Conservation (phyloP, 2,888 invertebrate species). For the Agrilus cyanescens region DNA sequence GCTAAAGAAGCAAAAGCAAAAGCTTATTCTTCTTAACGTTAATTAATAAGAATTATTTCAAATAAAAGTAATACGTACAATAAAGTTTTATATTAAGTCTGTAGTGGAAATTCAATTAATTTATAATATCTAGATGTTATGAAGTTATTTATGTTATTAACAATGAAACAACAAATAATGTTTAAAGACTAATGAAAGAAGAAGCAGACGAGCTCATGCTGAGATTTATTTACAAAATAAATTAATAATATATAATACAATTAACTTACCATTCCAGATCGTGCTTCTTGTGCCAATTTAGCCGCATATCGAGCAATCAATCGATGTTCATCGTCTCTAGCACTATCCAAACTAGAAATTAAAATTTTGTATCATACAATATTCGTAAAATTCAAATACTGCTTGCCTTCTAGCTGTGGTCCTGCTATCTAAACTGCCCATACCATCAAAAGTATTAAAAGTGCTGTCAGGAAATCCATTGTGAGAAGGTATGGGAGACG, state of each 20-base stretch:
- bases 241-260: slow-evolving; percentile 1
- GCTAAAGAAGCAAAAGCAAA: slow-evolving; percentile 38
- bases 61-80: background rate
- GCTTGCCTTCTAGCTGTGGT: slow-evolving; percentile 44
- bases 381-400: background rate
- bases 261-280: slow-evolving; percentile 50
- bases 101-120: background rate
- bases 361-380: background rate
- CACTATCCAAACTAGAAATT: slow-evolving; percentile 33
- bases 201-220: slow-evolving; percentile 16
- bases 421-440: slow-evolving; percentile 63
- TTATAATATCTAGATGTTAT: background rate
- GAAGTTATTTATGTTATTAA: background rate
- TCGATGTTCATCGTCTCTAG: slow-evolving; percentile 82
- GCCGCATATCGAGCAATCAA: slow-evolving; percentile 96
- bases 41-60: background rate
- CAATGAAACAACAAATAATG: background rate
- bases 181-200: slow-evolving; percentile 6
- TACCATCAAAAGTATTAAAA: slow-evolving; percentile 52
- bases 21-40: slow-evolving; percentile 21
- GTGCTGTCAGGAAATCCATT: slow-evolving; percentile 78
- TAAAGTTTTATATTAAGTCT: background rate
- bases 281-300: slow-evolving; percentile 82
- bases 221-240: slow-evolving; percentile 9
- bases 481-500: slow-evolving; percentile 85